Conservation (phyloP, 2,888 invertebrate genomes). For the Halictus ligatus region DNA sequence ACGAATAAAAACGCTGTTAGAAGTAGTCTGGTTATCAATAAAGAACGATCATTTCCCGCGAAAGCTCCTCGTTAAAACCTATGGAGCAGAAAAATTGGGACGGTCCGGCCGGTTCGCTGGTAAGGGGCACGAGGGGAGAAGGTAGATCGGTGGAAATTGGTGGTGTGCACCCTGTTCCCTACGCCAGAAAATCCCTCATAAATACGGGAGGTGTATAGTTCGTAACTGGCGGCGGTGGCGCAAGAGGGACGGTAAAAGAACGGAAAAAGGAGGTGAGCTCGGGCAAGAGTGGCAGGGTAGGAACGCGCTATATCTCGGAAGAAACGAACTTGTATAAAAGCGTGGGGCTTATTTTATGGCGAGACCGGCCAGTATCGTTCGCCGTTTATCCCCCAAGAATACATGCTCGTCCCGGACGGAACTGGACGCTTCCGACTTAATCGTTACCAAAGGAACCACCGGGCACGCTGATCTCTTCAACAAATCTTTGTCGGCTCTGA, state of each 20-base stretch:
- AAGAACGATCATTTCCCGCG: slow-evolving; percentile 58
- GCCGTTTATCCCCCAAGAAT: slow-evolving; percentile 39
- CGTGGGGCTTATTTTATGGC: slow-evolving; percentile 44
- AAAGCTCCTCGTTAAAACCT: slow-evolving; percentile 67
- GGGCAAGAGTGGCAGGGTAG: slow-evolving; percentile 38
- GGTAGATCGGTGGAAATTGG: slow-evolving; percentile 69
- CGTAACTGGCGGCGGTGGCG: slow-evolving; percentile 54
- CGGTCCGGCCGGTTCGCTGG: slow-evolving; percentile 25
- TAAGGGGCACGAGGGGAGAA: slow-evolving; percentile 7
- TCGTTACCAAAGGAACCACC: slow-evolving; percentile 22
- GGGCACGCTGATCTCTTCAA: not conserved
- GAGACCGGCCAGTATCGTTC: slow-evolving; percentile 8
- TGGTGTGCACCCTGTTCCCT: slow-evolving; percentile 61
- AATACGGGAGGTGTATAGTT: slow-evolving; percentile 69
- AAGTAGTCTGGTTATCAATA: slow-evolving; percentile 55
- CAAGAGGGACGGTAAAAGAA: slow-evolving; percentile 6
- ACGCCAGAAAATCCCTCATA: slow-evolving; percentile 71
- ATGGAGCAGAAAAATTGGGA: slow-evolving; percentile 74
- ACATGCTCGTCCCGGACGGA: slow-evolving; percentile 6
- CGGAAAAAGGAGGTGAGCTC: slow-evolving; percentile 16
- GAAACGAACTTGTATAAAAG: slow-evolving; percentile 41
- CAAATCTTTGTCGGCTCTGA: not conserved
- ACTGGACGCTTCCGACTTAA: slow-evolving; percentile 54
- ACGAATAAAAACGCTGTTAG: slow-evolving; percentile 53
- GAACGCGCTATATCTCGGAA: slow-evolving; percentile 49